phyloP scores from a whole-genome alignment of 2,888 invertebrate genomes.

The Drosophila mayaguana region DNA sequence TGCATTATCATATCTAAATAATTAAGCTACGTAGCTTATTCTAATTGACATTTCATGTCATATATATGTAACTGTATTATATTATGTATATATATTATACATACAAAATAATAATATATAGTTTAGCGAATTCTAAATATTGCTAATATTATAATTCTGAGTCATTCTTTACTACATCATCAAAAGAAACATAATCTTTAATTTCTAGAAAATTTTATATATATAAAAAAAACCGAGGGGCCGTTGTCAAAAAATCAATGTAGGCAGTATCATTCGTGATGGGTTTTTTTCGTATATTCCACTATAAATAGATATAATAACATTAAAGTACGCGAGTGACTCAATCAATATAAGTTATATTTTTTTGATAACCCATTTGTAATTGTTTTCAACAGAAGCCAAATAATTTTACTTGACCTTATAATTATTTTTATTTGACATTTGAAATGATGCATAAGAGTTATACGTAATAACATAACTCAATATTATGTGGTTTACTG shows the following conservation, averaged over 20 bases:
- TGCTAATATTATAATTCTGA: no score
- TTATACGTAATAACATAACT: no score
- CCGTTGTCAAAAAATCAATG: not conserved
- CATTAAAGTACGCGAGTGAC: not conserved
- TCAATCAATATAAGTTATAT: not conserved
- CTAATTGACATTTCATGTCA: slow-evolving; percentile 19
- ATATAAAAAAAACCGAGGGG: no score
- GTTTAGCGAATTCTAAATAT: no score
- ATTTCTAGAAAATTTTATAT: no score
- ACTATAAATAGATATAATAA: not conserved
- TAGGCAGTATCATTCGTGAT: not conserved
- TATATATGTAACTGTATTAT: not conserved
- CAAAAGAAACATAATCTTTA: not conserved
- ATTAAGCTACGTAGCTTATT: slow-evolving; percentile 15
- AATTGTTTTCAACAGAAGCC: not conserved
- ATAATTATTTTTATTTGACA: not conserved
- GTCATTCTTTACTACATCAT: no score
- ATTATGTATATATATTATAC: not conserved
- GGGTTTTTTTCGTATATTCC: not conserved
- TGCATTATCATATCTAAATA: slow-evolving; percentile 13
- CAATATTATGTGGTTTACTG: no score
- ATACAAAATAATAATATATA: no score
- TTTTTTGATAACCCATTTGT: not conserved
- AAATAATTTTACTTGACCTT: not conserved
- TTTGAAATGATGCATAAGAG: no score